Evolutionary conservation across 2,888 invertebrate species (phyloP).

Genomic region (Cosmia trapezina): DNA sequence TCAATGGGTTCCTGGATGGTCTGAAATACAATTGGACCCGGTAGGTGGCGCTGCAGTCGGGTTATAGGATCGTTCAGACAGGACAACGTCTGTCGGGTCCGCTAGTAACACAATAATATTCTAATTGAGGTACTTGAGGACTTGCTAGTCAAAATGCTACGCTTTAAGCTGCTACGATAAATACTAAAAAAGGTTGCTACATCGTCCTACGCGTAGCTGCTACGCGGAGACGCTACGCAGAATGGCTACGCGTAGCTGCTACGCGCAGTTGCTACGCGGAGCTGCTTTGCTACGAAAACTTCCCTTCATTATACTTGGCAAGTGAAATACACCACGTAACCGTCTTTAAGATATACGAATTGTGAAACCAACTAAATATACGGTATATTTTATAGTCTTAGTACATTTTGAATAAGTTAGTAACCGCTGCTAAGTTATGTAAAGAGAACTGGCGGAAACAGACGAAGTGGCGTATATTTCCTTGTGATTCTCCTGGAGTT

Average conservation of each 20-base stretch:
- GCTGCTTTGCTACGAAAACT: not conserved
- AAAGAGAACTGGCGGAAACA: conserved; percentile 31
- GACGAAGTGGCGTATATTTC: conserved; percentile 11
- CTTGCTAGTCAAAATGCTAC: not conserved
- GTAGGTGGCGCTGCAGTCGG: no score
- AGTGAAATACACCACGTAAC: not conserved
- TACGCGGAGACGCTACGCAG: not conserved
- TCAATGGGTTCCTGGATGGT: no score
- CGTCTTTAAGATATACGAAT: conserved; percentile 8
- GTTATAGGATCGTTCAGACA: no score
- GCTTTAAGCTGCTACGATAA: not conserved
- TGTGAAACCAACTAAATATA: conserved; percentile 12
- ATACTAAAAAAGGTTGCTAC: not conserved
- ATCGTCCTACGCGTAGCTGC: not conserved
- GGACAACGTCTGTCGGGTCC: no score
- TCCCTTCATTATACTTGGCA: not conserved
- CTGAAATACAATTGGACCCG: no score
- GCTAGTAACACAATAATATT: not conserved
- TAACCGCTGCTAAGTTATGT: conserved; percentile 13
- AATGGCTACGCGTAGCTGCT: not conserved
- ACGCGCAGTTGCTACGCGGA: not conserved
- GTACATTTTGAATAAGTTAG: conserved; percentile 18
- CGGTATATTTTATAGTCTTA: conserved; percentile 14
- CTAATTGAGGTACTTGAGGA: not conserved
- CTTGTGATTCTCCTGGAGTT: conserved; percentile 16